Conservation (phyloP, 2,888 invertebrate genomes). For the Schizaphis graminum region DNA sequence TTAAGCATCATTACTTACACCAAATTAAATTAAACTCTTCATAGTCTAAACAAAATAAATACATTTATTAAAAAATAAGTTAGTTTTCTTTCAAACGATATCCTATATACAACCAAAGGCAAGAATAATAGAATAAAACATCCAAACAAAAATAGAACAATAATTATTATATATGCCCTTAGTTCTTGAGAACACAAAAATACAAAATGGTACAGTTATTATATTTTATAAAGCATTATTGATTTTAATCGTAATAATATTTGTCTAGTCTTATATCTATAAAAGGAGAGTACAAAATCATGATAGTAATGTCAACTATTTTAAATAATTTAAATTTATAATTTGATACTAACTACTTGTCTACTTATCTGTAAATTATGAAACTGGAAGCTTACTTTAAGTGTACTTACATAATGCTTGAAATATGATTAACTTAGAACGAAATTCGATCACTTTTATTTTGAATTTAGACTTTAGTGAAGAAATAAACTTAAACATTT, state of each 20-base stretch:
- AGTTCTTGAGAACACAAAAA: not conserved
- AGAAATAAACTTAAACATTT: not conserved
- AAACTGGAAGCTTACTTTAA: not conserved
- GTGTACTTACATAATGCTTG: not conserved
- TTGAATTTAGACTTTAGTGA: not conserved
- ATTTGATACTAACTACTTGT: not conserved
- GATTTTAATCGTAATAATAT: not conserved
- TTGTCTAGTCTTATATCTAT: not conserved
- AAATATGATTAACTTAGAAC: not conserved
- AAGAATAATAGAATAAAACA: not conserved
- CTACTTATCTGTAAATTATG: not conserved
- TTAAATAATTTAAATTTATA: not conserved
- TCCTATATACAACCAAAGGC: not conserved
- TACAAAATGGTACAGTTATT: not conserved
- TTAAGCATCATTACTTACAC: not conserved
- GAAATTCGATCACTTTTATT: not conserved
- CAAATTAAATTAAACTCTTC: not conserved
- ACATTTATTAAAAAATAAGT: not conserved
- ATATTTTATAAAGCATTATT: not conserved
- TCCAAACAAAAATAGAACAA: not conserved
- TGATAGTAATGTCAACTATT: not conserved
- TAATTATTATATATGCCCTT: not conserved
- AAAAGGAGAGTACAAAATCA: not conserved
- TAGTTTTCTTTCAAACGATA: not conserved
- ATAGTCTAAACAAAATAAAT: not conserved